Evolutionary conservation across 2,888 invertebrate species (phyloP).

Genomic region (Volucella inanis): DNA sequence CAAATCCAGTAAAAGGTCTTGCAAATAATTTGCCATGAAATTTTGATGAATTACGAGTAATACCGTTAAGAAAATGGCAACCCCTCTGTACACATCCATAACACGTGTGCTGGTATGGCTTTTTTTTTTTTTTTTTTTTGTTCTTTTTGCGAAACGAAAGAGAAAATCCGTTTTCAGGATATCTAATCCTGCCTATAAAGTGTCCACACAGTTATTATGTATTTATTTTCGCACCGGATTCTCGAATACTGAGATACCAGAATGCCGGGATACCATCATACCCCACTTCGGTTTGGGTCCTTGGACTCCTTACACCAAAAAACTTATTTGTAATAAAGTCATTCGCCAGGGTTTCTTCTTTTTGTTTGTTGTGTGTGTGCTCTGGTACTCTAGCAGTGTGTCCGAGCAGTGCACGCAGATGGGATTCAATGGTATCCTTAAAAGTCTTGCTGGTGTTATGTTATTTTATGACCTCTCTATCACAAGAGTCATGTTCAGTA

Average conservation of each 20-base stretch:
- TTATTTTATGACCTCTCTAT: conserved; percentile 66
- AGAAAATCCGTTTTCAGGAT: conserved; percentile 39
- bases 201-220: conserved; percentile 41
- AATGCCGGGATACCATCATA: too few relatives aligned
- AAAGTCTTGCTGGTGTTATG: conserved; percentile 51
- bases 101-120: conserved; percentile 13
- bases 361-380: background rate
- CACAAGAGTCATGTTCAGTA: conserved; percentile 58
- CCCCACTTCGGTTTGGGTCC: background rate
- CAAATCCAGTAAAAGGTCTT: conserved; percentile 14
- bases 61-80: conserved; percentile 35
- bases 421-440: conserved; percentile 43
- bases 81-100: conserved; percentile 11
- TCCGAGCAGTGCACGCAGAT: conserved; percentile 50
- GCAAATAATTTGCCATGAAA: conserved; percentile 67
- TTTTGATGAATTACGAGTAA: conserved; percentile 62
- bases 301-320: background rate
- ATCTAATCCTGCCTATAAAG: conserved; percentile 66
- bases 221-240: conserved; percentile 44
- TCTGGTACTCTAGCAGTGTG: too few relatives aligned
- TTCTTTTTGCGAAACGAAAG: background rate
- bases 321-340: conserved; percentile 63
- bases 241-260: background rate
- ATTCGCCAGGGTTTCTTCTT: conserved; percentile 32
- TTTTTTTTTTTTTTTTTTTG: background rate